Conservation (phyloP, 2,888 invertebrate genomes). For the Tetragnatha montana region DNA sequence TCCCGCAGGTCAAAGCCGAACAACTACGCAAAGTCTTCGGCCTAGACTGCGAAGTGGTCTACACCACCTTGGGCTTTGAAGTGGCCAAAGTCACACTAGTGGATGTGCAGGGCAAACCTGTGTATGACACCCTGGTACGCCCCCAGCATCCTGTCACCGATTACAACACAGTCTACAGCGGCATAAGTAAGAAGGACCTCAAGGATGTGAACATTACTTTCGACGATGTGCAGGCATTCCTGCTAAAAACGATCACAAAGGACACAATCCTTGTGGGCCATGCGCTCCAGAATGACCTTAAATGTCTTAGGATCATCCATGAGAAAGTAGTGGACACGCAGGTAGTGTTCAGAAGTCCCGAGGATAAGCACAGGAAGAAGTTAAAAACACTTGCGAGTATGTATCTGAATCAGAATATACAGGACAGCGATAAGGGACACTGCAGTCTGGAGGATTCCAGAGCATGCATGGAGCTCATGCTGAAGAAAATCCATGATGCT, state of each 20-base stretch:
- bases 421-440: not conserved
- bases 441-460: conserved; percentile 73
- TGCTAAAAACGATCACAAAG: conserved; percentile 76
- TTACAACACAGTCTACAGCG: conserved; percentile 76
- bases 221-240: conserved; percentile 72
- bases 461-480: conserved; percentile 77
- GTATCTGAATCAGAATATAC: not conserved
- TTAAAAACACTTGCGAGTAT: not conserved
- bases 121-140: conserved; percentile 73
- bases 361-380: not conserved
- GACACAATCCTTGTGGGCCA: conserved; percentile 80
- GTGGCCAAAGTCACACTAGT: conserved; percentile 73
- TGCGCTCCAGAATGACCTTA: conserved; percentile 77
- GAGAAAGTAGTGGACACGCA: conserved; percentile 76
- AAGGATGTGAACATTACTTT: conserved; percentile 74
- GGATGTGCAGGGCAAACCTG: conserved; percentile 67
- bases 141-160: conserved; percentile 72
- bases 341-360: conserved; percentile 76
- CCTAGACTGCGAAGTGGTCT: conserved; percentile 47
- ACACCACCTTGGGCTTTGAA: conserved; percentile 72
- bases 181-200: conserved; percentile 76
- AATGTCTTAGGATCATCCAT: conserved; percentile 76
- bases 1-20: not conserved
- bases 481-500: conserved; percentile 55
- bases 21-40: not conserved